Conservation (phyloP, 2,113 vertebrate species). For the Notiomystis cincta region DNA sequence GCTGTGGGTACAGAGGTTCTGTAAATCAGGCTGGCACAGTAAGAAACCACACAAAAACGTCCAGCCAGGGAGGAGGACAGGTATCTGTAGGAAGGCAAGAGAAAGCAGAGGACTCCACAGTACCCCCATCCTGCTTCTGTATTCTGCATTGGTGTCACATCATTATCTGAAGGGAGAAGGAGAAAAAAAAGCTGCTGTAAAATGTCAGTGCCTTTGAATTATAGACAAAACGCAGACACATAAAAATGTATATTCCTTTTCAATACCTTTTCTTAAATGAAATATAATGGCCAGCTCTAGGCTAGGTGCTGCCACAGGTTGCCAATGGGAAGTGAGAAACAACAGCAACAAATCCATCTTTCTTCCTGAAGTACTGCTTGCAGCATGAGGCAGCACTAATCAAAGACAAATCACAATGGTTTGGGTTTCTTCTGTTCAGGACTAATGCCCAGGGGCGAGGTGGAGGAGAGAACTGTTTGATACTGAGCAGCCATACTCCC, state of each 20-base stretch:
- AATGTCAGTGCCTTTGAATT: slow-evolving; percentile 37
- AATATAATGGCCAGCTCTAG: slow-evolving; percentile 39
- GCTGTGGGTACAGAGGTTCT: neutral
- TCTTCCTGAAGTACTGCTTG: slow-evolving; percentile 30
- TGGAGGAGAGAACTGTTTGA: slow-evolving; percentile 15
- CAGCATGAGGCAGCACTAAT: slow-evolving; percentile 50
- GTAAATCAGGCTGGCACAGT: neutral
- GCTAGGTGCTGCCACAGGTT: neutral
- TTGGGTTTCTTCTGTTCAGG: slow-evolving; percentile 28
- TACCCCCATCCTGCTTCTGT: neutral
- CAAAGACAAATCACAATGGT: slow-evolving; percentile 55
- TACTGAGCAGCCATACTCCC: neutral
- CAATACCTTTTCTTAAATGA: slow-evolving; percentile 39
- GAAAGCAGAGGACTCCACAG: neutral
- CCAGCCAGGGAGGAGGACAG: neutral
- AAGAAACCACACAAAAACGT: neutral
- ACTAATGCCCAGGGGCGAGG: slow-evolving; percentile 11
- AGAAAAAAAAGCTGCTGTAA: neutral
- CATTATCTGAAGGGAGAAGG: neutral
- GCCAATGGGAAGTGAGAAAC: slow-evolving; percentile 26
- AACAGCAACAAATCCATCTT: slow-evolving; percentile 53
- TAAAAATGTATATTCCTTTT: slow-evolving; percentile 35
- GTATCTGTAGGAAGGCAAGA: neutral
- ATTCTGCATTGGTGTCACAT: neutral
- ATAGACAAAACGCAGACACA: slow-evolving; percentile 7